Conservation (phyloP, 1,140 invertebrate species). For the fruit fly (Drosophila melanogaster) region DNA sequence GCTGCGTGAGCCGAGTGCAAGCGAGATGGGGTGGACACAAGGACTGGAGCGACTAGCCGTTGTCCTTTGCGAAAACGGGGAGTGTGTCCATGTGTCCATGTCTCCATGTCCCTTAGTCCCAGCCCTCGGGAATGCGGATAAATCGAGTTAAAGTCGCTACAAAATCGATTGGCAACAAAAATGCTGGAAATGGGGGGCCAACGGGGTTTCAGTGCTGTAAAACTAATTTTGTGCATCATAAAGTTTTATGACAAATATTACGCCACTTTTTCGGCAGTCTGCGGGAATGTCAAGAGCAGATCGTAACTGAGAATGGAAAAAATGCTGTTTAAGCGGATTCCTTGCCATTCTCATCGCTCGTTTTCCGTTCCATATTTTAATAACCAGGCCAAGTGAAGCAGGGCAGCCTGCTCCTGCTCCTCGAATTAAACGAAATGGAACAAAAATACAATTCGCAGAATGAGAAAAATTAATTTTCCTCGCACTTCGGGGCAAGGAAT, state of each 20-base stretch:
- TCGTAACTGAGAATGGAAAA: conserved; percentile 31
- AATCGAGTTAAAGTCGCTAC: conserved; percentile 39
- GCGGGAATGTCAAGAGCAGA: conserved; percentile 68
- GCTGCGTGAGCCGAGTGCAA: conserved; percentile 1
- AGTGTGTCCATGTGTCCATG: neutral
- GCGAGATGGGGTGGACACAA: neutral
- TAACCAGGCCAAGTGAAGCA: conserved; percentile 46
- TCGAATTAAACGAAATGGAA: conserved; percentile 56
- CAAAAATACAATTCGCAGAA: conserved; percentile 66
- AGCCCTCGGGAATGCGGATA: conserved; percentile 17
- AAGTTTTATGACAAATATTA: conserved; percentile 81
- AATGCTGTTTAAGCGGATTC: conserved; percentile 69
- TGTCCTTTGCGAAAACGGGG: conserved; percentile 16
- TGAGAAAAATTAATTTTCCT: conserved; percentile 74
- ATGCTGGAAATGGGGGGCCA: neutral
- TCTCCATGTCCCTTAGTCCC: neutral
- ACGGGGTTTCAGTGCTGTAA: conserved; percentile 61
- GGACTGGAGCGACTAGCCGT: conserved; percentile 7
- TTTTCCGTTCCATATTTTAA: conserved; percentile 37
- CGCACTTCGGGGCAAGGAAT: conserved; percentile 5
- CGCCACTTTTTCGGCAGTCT: conserved; percentile 72
- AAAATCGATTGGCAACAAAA: conserved; percentile 52
- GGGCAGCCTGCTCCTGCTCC: conserved; percentile 11
- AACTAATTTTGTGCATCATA: conserved; percentile 81
- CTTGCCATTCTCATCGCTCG: conserved; percentile 8